Evolutionary conservation across 2,888 invertebrate species (phyloP).

Genomic region (Cyaniris semiargus): DNA sequence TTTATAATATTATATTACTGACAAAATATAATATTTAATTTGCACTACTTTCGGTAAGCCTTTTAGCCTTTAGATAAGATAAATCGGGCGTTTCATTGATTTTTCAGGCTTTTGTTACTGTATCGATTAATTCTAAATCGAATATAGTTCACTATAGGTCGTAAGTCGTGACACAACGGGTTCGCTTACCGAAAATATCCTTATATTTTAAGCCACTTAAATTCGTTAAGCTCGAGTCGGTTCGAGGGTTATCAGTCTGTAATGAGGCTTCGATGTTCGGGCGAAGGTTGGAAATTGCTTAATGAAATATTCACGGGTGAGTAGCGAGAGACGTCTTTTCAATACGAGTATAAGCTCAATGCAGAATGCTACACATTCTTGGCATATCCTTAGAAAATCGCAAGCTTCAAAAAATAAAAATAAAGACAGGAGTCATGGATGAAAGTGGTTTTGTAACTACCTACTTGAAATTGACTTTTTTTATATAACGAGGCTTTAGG

Average conservation of each 20-base stretch:
- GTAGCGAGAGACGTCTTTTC: not conserved
- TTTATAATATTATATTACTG: not conserved
- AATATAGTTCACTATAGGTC: slow-evolving; percentile 22
- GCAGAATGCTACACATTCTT: too few species aligned
- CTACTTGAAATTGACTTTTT: too few species aligned
- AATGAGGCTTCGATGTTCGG: not conserved
- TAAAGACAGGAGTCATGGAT: too few species aligned
- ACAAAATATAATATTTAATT: slow-evolving; percentile 14
- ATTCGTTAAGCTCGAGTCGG: slow-evolving; percentile 2
- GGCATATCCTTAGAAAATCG: not conserved
- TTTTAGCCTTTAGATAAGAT: slow-evolving; percentile 27
- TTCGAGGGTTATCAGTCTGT: not conserved
- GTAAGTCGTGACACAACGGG: slow-evolving; percentile 1
- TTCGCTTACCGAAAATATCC: slow-evolving; percentile 15
- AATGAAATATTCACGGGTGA: not conserved
- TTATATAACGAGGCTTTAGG: too few species aligned
- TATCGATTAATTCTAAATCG: slow-evolving; percentile 6
- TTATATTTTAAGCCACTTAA: slow-evolving; percentile 15
- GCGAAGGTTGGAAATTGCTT: not conserved
- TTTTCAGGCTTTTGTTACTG: slow-evolving; percentile 1
- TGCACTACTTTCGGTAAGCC: slow-evolving; percentile 5
- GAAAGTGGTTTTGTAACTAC: too few species aligned
- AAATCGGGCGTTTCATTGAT: slow-evolving; percentile 16
- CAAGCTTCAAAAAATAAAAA: not conserved
- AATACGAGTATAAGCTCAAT: too few species aligned